Conservation (phyloP, 2,113 vertebrate genomes). For the Pseudorectes ferrugineus region DNA sequence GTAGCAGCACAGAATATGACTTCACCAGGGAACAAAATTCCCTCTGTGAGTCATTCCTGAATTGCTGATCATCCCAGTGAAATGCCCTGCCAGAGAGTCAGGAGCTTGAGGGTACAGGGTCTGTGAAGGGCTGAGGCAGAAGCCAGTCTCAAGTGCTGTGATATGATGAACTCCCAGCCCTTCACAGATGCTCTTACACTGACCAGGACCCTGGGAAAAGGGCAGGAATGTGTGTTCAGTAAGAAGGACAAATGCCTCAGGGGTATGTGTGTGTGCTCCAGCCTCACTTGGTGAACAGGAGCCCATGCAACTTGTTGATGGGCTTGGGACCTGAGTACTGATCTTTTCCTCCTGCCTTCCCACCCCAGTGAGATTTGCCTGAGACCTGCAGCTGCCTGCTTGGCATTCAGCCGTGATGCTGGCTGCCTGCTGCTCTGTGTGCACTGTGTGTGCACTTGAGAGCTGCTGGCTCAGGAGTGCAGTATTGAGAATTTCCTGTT, state of each 20-base stretch:
- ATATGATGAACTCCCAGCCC: background rate
- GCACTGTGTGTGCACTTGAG: background rate
- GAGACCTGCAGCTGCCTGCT: background rate
- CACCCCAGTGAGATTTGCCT: background rate
- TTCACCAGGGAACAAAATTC: background rate
- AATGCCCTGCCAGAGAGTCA: fast-evolving
- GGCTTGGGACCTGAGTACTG: background rate
- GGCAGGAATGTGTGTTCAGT: background rate
- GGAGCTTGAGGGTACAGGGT: background rate
- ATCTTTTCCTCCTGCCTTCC: background rate
- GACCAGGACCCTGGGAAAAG: background rate
- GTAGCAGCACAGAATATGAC: background rate
- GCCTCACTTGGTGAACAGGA: background rate
- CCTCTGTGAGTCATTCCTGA: background rate
- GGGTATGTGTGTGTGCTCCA: background rate
- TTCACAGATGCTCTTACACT: background rate
- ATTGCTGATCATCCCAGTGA: background rate
- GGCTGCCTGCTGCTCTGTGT: background rate
- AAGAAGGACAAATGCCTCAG: background rate
- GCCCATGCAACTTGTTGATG: background rate
- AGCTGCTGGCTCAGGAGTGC: background rate
- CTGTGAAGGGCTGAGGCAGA: background rate
- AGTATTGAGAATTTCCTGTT: background rate
- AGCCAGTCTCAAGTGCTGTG: background rate
- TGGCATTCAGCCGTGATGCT: background rate